Evolutionary conservation across 2,113 vertebrate genomes (phyloP), one percentile per base, ranked within the genome.

Genomic region (Pao palembangensis): DNA sequence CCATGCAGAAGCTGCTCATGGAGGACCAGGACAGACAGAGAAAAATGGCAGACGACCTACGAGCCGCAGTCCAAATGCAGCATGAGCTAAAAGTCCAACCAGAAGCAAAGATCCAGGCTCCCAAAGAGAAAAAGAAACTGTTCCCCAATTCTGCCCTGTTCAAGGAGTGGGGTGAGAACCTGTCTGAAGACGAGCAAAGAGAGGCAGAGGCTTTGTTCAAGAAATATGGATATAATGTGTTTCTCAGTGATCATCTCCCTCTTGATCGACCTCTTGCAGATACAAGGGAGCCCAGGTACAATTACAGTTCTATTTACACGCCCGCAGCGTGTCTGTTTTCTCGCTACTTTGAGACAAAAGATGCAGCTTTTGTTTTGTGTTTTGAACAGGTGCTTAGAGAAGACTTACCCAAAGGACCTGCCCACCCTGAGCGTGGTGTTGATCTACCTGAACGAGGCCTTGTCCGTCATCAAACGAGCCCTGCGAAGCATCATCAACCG

Each of bases 401-500:
- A 88, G 69, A 78, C 2, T 1, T 93, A 93, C 38, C 63, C 87
- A 0, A 75, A 86, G 47, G 80, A 89, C 6, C 90, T 94, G 10
- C 92, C 91, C 0, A 89, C 55, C 0, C 20, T 94, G 2, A 83
- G 85, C 0, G 91, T 91, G 16, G 69, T 94, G 21, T 75, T 93
- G 64, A 92, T 92, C 71, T 94, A 92, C 76, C 43, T 91, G 67
- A 66, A 95, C 0, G 93, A 94, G 69, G 90, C 91, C 4, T 71
- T 92, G 28, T 93, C 92, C 0, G 2, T 93, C 47, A 62, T 94
- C 38, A 77, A 91, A 38, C 67, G 89, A 58, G 91, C 92, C 20
- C 54, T 93, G 56, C 71, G 51, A 52, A 91, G 91, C 64, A 69
- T 93, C 69, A 89, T 92, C 4, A 64, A 90, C 69, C 65, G 67